phyloP scores from a whole-genome alignment of 2,888 invertebrate genomes.

The Geophilus truncorum region DNA sequence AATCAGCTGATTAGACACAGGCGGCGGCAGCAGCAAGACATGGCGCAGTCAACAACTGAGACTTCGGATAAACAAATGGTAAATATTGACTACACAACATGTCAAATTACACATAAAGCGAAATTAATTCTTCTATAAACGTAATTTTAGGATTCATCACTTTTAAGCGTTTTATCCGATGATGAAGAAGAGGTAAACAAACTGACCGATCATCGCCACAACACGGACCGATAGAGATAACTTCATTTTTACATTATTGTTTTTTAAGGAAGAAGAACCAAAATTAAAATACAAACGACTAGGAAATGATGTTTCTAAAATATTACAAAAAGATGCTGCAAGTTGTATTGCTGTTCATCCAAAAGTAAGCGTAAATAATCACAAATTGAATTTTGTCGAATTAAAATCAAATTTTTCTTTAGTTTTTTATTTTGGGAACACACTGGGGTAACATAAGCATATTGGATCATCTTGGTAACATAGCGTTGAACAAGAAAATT shows the following conservation, averaged over 20 bases:
- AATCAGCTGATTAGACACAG: too few species aligned
- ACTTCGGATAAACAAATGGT: too few species aligned
- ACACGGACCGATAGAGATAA: not conserved
- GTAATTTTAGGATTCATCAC: not conserved
- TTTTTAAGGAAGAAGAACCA: slow-evolving; percentile 54
- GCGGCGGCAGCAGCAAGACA: too few species aligned
- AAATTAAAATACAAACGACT: slow-evolving; percentile 86
- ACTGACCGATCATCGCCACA: not conserved
- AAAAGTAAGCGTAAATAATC: slow-evolving; percentile 57
- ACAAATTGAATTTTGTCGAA: not conserved
- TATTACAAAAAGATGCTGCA: slow-evolving; percentile 77
- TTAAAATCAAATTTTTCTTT: slow-evolving; percentile 40
- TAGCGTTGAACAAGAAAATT: slow-evolving; percentile 63
- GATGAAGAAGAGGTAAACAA: not conserved
- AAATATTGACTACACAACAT: too few species aligned
- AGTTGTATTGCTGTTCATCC: slow-evolving; percentile 91
- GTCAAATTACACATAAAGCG: too few species aligned
- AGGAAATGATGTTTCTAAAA: slow-evolving; percentile 76
- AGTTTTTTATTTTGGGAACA: slow-evolving; percentile 89
- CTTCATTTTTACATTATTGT: too few species aligned
- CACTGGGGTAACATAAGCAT: slow-evolving; percentile 86
- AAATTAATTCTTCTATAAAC: too few species aligned
- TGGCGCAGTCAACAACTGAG: too few species aligned
- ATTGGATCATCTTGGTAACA: slow-evolving; percentile 87
- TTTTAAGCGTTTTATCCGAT: not conserved